A percentile compares a stretch with the other conserved stretches of the same genome.
These are phyloP conservation scores for Germaria angustata DNA, from an alignment of 2,888 invertebrate species.

Conservation along the genomic window DNA sequence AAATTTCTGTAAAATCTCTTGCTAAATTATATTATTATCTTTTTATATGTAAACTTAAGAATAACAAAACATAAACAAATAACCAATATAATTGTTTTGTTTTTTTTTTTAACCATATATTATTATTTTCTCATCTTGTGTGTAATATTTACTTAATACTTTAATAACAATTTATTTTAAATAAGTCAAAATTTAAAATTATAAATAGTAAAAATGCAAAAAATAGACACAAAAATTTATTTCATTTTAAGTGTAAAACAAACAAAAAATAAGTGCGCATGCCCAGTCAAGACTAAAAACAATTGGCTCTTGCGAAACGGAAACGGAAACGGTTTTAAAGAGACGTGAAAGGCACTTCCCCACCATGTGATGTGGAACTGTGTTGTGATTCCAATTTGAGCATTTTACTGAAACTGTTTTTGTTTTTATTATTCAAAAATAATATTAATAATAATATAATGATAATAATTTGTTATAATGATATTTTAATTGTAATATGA, in stretches of 20 bases:
- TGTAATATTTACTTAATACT: slow-evolving; percentile 69
- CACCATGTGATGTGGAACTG: too few relatives aligned
- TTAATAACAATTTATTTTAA: slow-evolving; percentile 64
- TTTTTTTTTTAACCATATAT: slow-evolving; percentile 25
- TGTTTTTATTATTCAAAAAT: too few relatives aligned
- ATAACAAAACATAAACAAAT: slow-evolving; percentile 25
- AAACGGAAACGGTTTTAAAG: too few relatives aligned
- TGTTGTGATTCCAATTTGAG: too few relatives aligned
- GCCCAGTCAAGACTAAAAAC: not conserved
- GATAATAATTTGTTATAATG: too few relatives aligned
- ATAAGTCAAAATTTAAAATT: slow-evolving; percentile 42
- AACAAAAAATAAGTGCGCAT: not conserved
- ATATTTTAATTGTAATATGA: too few relatives aligned
- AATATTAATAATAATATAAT: too few relatives aligned
- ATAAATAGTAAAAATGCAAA: slow-evolving; percentile 3
- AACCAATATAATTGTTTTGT: slow-evolving; percentile 46
- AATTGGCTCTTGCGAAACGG: too few relatives aligned
- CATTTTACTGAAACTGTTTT: too few relatives aligned
- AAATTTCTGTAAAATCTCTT: slow-evolving; percentile 18
- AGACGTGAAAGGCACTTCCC: too few relatives aligned
- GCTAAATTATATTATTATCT: not conserved
- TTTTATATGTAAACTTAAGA: slow-evolving; percentile 35
- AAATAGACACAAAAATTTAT: slow-evolving; percentile 11
- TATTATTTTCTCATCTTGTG: slow-evolving; percentile 60
- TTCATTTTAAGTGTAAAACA: not conserved